These are phyloP conservation scores for Rhinichthys klamathensis DNA, from an alignment of 2,113 vertebrate genomes.

Conservation along the genomic window DNA sequence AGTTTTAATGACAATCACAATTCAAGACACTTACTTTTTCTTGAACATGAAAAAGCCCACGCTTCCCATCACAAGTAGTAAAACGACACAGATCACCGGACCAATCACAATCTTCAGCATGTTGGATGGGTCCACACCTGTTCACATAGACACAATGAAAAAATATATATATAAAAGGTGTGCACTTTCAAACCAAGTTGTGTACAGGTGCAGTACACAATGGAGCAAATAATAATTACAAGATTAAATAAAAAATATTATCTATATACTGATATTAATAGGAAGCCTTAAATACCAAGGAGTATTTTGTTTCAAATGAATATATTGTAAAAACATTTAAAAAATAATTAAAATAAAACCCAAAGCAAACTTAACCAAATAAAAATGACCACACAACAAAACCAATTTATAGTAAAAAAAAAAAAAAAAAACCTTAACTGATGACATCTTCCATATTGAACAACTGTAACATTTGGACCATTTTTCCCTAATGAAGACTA, in stretches of 20 bases:
- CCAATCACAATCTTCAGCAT: slow-evolving; percentile 87
- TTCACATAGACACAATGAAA: slow-evolving; percentile 19
- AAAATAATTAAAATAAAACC: background rate
- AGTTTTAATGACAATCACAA: background rate
- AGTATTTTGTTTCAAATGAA: too few species aligned
- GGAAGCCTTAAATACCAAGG: background rate
- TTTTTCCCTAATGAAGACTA: background rate
- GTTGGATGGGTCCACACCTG: slow-evolving; percentile 81
- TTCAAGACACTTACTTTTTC: slow-evolving; percentile 79
- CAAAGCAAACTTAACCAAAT: background rate
- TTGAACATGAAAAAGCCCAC: slow-evolving; percentile 84
- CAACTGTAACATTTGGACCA: background rate
- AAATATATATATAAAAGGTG: slow-evolving; percentile 10
- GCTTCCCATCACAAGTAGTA: slow-evolving; percentile 80
- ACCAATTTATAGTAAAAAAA: background rate
- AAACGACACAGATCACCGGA: slow-evolving; percentile 83
- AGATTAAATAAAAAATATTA: background rate
- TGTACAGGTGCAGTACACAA: background rate
- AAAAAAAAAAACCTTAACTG: background rate
- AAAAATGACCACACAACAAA: background rate
- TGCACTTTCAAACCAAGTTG: background rate
- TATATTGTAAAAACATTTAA: too few species aligned
- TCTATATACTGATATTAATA: background rate
- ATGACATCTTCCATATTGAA: background rate
- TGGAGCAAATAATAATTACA: background rate